Conservation (phyloP, 2,888 invertebrate species). For the Drosophila formosana region DNA sequence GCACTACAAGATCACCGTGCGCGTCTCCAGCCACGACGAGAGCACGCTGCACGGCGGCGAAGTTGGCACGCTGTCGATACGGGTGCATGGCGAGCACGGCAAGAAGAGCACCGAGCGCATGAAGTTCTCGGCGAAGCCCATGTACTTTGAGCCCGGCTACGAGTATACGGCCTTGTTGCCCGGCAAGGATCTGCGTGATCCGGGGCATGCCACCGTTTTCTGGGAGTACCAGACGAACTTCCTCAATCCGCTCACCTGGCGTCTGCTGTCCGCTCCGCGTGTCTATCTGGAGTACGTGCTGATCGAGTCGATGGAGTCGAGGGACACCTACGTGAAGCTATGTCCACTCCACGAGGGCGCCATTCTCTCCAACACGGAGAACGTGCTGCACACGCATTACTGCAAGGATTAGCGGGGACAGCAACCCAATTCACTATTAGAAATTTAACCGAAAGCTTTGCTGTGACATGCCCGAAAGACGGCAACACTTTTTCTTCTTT, state of each 20-base stretch:
- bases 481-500: constrained; percentile 27
- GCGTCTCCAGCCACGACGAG: constrained; percentile 90
- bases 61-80: constrained; percentile 90
- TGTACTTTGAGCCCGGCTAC: constrained; percentile 89
- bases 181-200: constrained; percentile 88
- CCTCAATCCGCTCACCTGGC: constrained; percentile 94
- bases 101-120: constrained; percentile 87
- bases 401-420: constrained; percentile 65
- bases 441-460: constrained; percentile 32
- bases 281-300: constrained; percentile 90
- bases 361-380: constrained; percentile 87
- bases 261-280: constrained; percentile 90
- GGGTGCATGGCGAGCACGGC: constrained; percentile 88
- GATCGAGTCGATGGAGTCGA: constrained; percentile 90
- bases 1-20: constrained; percentile 92
- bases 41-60: constrained; percentile 92
- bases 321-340: constrained; percentile 86
- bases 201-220: constrained; percentile 89
- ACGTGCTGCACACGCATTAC: constrained; percentile 79
- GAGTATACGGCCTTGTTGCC: constrained; percentile 89
- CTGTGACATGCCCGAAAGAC: constrained; percentile 32
- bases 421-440: constrained; percentile 7
- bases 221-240: constrained; percentile 93
- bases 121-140: constrained; percentile 86
- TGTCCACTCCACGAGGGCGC: constrained; percentile 88